Conservation (phyloP, 2,113 vertebrate genomes). For the Panthera uncia region DNA sequence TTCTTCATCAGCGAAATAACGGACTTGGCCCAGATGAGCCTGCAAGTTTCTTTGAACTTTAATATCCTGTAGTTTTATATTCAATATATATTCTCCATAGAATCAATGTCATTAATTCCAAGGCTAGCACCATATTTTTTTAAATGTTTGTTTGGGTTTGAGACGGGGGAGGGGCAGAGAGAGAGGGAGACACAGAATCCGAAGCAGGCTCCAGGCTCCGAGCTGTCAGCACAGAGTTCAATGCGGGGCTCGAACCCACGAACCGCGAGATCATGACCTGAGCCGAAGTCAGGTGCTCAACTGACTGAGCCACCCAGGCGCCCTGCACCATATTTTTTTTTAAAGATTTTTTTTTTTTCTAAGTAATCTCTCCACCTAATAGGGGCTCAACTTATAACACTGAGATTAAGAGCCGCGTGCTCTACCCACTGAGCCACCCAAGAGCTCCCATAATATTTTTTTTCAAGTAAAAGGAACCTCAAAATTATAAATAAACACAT, state of each 20-base stretch:
- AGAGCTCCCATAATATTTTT: background rate
- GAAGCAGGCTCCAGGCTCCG: too few relatives aligned
- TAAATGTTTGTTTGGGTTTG: background rate
- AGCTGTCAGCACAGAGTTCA: too few relatives aligned
- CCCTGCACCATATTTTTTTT: background rate
- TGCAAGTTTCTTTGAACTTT: background rate
- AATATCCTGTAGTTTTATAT: background rate
- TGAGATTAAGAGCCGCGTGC: background rate
- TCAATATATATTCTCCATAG: background rate
- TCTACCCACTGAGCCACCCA: background rate
- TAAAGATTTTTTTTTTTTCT: background rate
- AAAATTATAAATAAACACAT: background rate
- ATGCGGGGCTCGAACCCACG: too few relatives aligned
- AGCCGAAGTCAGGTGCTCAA: too few relatives aligned
- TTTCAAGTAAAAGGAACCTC: conserved; percentile 9
- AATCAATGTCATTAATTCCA: background rate
- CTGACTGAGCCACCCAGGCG: too few relatives aligned
- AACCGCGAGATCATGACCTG: too few relatives aligned
- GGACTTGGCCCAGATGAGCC: background rate
- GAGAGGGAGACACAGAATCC: too few relatives aligned
- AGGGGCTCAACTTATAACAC: background rate
- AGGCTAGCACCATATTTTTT: background rate
- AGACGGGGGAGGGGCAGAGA: too few relatives aligned
- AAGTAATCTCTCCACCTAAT: background rate
- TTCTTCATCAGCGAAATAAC: background rate